Percentiles rank a stretch among this genome's conserved stretches.
Evolutionary conservation across 2,888 invertebrate genomes (phyloP).

Genomic region (Nomada hirtipes): DNA sequence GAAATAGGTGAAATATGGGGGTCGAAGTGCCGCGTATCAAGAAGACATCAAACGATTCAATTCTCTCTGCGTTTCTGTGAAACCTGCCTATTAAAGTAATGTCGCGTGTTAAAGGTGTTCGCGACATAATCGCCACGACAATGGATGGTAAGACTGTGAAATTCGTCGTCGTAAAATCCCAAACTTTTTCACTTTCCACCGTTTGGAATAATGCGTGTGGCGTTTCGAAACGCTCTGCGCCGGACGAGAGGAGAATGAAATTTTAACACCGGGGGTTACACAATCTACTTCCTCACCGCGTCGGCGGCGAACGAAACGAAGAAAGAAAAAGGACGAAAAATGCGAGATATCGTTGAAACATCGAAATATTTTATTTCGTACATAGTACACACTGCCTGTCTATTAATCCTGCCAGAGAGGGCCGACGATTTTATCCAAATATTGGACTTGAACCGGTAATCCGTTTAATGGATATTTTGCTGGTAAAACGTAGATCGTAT

Average conservation of each 20-base stretch:
- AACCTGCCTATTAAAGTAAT: too few species aligned
- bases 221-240: neutral
- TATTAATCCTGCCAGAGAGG: constrained; percentile 52
- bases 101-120: neutral
- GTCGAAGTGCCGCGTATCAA: neutral
- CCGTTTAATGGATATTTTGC: constrained; percentile 68
- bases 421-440: constrained; percentile 65
- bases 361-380: constrained; percentile 58
- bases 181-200: constrained; percentile 3
- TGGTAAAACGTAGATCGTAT: constrained; percentile 63
- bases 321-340: neutral
- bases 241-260: neutral
- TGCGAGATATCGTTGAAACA: constrained; percentile 35
- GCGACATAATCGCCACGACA: neutral
- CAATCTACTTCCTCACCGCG: constrained; percentile 3
- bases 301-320: neutral
- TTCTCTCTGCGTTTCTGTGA: neutral
- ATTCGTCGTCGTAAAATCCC: constrained; percentile 1
- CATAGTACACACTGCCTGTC: constrained; percentile 19
- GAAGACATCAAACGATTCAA: neutral
- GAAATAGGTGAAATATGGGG: neutral
- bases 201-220: too few species aligned
- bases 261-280: constrained; percentile 35
- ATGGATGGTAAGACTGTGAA: neutral
- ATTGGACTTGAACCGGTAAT: constrained; percentile 63